A percentile compares a stretch with the other conserved stretches of the same genome.
Conservation (phyloP, 2,113 vertebrate species). For the Varanus komodoensis region DNA sequence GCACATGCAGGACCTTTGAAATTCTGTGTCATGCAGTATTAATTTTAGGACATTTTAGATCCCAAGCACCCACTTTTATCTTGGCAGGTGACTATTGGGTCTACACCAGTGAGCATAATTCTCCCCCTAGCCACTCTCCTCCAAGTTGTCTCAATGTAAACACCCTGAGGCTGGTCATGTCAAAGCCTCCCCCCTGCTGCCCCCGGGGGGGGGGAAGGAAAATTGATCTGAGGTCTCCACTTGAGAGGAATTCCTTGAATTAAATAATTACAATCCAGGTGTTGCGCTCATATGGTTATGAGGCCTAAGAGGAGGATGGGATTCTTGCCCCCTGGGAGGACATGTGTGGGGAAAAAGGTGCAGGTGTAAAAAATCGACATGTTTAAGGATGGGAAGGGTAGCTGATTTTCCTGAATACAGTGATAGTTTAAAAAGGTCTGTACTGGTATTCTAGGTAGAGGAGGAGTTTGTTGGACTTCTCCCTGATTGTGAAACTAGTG, state of each 20-base stretch:
- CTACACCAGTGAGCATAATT: background rate
- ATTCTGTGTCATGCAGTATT: too few species aligned
- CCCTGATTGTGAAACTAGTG: background rate
- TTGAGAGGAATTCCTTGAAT: background rate
- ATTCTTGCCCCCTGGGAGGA: too few species aligned
- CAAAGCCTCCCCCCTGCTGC: background rate
- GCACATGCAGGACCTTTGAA: background rate
- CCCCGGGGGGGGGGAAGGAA: background rate
- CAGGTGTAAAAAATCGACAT: background rate
- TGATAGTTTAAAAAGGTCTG: background rate
- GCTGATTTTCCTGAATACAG: background rate
- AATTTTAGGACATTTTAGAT: background rate
- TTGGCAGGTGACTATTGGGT: background rate
- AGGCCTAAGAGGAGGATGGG: too few species aligned
- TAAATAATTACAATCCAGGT: background rate
- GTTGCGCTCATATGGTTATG: background rate
- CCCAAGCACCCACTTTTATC: background rate
- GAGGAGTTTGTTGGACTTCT: background rate
- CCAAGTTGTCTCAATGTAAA: background rate
- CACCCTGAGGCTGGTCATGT: background rate
- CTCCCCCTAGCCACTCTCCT: too few species aligned
- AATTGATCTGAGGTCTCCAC: background rate
- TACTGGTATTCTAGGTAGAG: background rate
- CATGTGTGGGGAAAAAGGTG: background rate
- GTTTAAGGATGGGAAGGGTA: too few species aligned